Conservation (phyloP, 2,113 vertebrate species). For the Myxocyprinus asiaticus region DNA sequence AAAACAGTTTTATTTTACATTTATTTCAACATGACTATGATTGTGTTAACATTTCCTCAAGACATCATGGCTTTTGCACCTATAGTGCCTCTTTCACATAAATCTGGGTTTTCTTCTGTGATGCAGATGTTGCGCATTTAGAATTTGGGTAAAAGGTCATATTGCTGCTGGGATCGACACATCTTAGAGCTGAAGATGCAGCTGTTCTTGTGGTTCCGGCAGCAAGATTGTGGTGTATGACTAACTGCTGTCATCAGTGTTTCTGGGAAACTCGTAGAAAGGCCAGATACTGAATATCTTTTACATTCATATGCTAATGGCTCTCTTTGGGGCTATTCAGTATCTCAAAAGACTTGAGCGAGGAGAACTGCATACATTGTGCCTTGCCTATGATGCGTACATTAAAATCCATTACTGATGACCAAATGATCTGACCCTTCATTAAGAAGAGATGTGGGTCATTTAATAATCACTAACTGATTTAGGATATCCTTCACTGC, state of each 20-base stretch:
- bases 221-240: background rate
- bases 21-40: no score
- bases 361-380: background rate
- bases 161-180: conserved; percentile 50
- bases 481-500: background rate
- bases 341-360: conserved; percentile 9
- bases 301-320: conserved; percentile 17
- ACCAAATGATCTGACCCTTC: background rate
- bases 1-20: no score
- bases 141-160: conserved; percentile 78
- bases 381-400: background rate
- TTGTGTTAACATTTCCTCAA: background rate
- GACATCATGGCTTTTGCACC: background rate
- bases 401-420: background rate
- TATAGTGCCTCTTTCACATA: conserved; percentile 4
- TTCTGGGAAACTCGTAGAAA: conserved; percentile 17
- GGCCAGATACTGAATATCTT: conserved; percentile 15
- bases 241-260: conserved; percentile 14
- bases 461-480: background rate
- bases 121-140: conserved; percentile 70
- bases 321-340: background rate
- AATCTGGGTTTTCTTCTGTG: conserved; percentile 39
- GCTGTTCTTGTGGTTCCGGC: conserved; percentile 53
- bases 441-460: background rate
- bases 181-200: conserved; percentile 60